phyloP scores from a whole-genome alignment of 2,888 invertebrate genomes.

The Papilio protenor region DNA sequence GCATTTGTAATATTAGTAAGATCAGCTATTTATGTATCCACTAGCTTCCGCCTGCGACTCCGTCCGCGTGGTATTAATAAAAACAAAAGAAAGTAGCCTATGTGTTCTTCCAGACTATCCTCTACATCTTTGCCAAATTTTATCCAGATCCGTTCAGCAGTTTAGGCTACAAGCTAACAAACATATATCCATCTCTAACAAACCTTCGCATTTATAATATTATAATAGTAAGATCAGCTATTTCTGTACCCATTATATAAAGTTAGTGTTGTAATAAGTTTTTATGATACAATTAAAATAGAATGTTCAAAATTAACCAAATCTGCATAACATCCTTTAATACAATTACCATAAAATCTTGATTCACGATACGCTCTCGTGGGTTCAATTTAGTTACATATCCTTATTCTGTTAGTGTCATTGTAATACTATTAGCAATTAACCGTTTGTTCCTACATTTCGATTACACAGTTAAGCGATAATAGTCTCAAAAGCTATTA shows the following conservation, averaged over 20 bases:
- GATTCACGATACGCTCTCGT: conserved; percentile 8
- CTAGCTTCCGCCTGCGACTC: too few relatives aligned
- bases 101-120: too few relatives aligned
- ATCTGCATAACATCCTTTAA: not conserved
- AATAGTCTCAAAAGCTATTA: not conserved
- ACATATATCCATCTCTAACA: too few relatives aligned
- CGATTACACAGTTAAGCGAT: conserved; percentile 17
- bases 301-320: not conserved
- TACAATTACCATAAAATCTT: conserved; percentile 14
- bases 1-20: too few relatives aligned
- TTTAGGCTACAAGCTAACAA: too few relatives aligned
- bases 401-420: conserved; percentile 22
- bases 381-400: conserved; percentile 3
- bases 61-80: too few relatives aligned
- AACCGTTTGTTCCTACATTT: conserved; percentile 20
- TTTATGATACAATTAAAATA: not conserved
- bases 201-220: too few relatives aligned
- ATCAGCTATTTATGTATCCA: too few relatives aligned
- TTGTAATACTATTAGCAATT: conserved; percentile 27
- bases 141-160: too few relatives aligned
- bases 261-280: not conserved
- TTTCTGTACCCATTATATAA: not conserved
- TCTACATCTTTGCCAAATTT: too few relatives aligned
- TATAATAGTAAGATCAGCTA: too few relatives aligned
- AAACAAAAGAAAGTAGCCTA: too few relatives aligned